phyloP scores from a whole-genome alignment of 2,113 vertebrate species.

The Gallinago jamesoni region DNA sequence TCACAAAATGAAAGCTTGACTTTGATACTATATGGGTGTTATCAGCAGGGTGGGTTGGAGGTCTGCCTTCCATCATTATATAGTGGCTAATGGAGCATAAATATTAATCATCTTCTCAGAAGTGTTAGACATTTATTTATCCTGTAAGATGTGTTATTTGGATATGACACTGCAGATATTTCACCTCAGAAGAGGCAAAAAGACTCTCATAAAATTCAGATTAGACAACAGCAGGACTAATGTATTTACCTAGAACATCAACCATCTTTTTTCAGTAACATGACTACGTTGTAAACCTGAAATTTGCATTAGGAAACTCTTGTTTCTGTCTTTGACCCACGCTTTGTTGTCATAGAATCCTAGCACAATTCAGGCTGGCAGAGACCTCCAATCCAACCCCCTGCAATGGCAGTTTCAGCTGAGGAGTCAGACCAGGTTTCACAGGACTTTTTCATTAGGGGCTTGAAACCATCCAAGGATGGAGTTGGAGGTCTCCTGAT shows the following conservation, averaged over 20 bases:
- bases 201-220: background rate
- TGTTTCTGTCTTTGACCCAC: background rate
- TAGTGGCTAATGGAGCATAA: background rate
- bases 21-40: background rate
- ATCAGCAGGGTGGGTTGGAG: background rate
- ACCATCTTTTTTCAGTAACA: background rate
- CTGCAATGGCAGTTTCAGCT: background rate
- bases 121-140: background rate
- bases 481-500: background rate
- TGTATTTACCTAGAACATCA: background rate
- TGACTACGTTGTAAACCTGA: background rate
- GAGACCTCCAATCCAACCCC: accelerated
- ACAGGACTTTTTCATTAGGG: background rate
- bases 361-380: background rate
- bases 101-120: background rate
- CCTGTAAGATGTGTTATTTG: background rate
- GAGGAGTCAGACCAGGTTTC: background rate
- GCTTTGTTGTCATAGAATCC: background rate
- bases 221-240: background rate
- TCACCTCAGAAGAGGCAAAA: background rate
- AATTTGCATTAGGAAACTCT: background rate
- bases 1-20: background rate
- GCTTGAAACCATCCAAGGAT: background rate
- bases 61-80: background rate
- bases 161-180: background rate